phyloP scores from a whole-genome alignment of 2,113 vertebrate genomes.

The Xiphias gladius region DNA sequence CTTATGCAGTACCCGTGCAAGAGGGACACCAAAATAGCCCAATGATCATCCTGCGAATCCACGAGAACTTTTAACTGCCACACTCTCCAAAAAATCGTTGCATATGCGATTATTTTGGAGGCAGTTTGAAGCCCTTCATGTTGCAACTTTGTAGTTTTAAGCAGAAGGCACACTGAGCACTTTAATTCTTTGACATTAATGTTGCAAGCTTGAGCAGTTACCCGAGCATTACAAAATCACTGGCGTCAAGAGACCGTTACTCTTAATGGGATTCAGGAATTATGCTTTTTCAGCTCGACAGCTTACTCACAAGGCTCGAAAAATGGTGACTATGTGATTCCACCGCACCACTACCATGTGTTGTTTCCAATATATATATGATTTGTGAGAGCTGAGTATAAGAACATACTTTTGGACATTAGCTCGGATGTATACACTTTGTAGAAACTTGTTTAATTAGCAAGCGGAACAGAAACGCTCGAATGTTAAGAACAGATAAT shows the following conservation, averaged over 20 bases:
- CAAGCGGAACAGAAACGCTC: conserved; percentile 20
- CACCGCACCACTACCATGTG: not conserved
- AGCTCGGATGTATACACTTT: not conserved
- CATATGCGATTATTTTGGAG: too few relatives aligned
- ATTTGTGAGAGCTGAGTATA: not conserved
- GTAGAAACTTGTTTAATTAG: conserved; percentile 37
- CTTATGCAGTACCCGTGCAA: too few relatives aligned
- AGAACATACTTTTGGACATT: not conserved
- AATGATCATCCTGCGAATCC: too few relatives aligned
- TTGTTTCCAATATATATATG: not conserved
- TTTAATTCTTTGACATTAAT: not conserved
- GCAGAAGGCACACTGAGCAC: not conserved
- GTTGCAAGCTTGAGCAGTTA: not conserved
- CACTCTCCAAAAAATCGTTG: too few relatives aligned
- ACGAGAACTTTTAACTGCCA: too few relatives aligned
- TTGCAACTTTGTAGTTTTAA: conserved; percentile 2
- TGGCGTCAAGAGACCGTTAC: conserved; percentile 10
- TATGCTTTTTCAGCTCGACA: conserved; percentile 15
- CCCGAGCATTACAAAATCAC: not conserved
- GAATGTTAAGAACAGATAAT: conserved; percentile 28
- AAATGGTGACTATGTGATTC: conserved; percentile 5
- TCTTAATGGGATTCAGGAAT: conserved; percentile 30
- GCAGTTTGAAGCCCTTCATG: too few relatives aligned
- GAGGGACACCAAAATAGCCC: not conserved
- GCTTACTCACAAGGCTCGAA: not conserved